A percentile compares a stretch with the other conserved stretches of the same genome.
phyloP scores from a whole-genome alignment of 92 coral and sea anemone genomes.

The Epizoanthus fatuus region DNA sequence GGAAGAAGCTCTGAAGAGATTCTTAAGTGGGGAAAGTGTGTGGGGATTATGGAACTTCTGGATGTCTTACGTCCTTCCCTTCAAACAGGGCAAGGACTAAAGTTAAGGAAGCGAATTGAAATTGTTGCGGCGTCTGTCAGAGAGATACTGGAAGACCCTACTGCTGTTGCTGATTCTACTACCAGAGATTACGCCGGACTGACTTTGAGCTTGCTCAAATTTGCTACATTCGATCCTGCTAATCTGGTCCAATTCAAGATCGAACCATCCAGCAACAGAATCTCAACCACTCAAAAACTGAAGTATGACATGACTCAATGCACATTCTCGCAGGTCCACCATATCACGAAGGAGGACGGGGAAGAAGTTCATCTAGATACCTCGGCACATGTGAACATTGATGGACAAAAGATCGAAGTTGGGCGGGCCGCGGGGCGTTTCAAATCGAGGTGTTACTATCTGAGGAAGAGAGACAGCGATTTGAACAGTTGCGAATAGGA shows the following conservation, averaged over 20 bases:
- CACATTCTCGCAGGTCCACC: neutral
- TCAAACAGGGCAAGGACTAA: neutral
- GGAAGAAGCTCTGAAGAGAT: neutral
- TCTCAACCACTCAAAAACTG: neutral
- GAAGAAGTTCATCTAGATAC: neutral
- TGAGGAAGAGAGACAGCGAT: neutral
- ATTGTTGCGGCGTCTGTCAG: slow-evolving; percentile 5
- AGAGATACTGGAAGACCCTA: neutral
- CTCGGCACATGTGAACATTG: slow-evolving; percentile 10
- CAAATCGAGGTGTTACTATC: neutral
- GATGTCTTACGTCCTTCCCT: neutral
- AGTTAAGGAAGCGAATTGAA: neutral
- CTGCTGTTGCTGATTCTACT: neutral
- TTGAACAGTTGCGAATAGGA: neutral
- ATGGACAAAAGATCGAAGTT: neutral
- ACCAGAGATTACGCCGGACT: neutral
- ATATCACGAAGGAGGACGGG: neutral
- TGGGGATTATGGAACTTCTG: neutral
- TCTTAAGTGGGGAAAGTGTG: neutral
- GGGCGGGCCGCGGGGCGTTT: no score
- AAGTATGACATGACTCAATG: neutral
- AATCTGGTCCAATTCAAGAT: neutral
- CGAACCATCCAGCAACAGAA: neutral
- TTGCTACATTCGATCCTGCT: slow-evolving; percentile 11
- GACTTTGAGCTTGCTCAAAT: neutral